phyloP scores from a whole-genome alignment of 2,797 vertebrate genomes.

The Danio kyathit region DNA sequence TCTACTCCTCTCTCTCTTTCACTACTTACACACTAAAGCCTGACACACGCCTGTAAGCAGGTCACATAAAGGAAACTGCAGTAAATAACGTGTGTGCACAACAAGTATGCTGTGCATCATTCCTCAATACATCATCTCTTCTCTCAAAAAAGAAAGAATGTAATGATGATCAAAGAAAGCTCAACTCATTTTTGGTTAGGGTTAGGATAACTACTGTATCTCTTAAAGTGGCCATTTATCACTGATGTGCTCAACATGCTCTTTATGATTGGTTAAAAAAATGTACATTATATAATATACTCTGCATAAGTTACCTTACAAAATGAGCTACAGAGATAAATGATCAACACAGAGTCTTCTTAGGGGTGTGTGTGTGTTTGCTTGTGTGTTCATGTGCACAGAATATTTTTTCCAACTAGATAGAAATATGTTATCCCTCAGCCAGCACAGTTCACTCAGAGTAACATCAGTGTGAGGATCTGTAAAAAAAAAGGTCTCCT shows the following conservation, averaged over 20 bases:
- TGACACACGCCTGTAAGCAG: not conserved
- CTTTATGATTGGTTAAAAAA: too few species aligned
- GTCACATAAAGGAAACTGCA: conserved; percentile 8
- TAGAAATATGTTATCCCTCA: conserved; percentile 24
- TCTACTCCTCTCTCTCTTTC: not conserved
- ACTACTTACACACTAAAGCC: not conserved
- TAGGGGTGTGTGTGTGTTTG: not conserved
- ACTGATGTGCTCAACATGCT: too few species aligned
- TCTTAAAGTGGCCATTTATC: too few species aligned
- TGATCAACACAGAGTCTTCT: conserved; percentile 32
- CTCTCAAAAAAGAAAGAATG: too few species aligned
- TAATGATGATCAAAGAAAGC: too few species aligned
- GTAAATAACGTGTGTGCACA: conserved; percentile 1
- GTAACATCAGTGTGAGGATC: not conserved
- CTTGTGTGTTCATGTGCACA: conserved; percentile 4
- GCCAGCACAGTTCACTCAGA: conserved; percentile 30
- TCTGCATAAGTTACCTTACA: too few species aligned
- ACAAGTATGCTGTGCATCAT: conserved; percentile 5
- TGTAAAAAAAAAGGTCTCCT: conserved; percentile 24
- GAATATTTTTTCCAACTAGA: not conserved
- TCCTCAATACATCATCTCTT: too few species aligned
- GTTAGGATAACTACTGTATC: too few species aligned
- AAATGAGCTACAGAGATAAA: not conserved
- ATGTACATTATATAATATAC: too few species aligned
- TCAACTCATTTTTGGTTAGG: too few species aligned